Conservation (phyloP, 2,113 vertebrate species). For the Vicugna pacos region DNA sequence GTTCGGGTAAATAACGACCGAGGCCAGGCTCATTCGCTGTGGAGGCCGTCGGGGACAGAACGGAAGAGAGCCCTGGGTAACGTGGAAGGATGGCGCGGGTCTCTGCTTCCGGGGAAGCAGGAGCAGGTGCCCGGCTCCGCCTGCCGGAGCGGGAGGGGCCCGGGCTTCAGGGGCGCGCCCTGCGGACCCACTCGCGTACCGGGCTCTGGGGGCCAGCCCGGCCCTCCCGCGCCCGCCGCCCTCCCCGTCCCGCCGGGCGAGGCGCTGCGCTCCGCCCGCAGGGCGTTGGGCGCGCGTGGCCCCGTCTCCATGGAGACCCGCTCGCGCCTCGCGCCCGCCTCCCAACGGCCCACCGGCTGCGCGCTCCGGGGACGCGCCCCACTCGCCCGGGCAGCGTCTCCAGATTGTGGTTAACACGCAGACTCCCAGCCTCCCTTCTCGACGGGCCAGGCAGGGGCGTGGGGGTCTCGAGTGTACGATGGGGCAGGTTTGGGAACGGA, state of each 20-base stretch:
- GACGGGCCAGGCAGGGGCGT: not conserved
- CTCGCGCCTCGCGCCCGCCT: rapidly evolving
- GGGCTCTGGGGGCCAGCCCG: too few relatives aligned
- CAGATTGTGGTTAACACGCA: not conserved
- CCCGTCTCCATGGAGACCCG: not conserved
- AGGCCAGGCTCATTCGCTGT: not conserved
- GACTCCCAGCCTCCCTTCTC: not conserved
- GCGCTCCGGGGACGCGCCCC: not conserved
- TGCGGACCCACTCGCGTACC: not conserved
- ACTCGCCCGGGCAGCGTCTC: too few relatives aligned
- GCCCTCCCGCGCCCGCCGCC: not conserved
- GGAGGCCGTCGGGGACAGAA: not conserved
- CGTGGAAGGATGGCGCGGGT: too few relatives aligned
- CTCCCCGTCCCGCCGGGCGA: not conserved
- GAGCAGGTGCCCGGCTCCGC: too few relatives aligned
- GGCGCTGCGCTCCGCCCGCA: too few relatives aligned
- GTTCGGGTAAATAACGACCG: not conserved
- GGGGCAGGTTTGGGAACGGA: not conserved
- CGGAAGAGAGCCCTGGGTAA: not conserved
- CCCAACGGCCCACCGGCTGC: not conserved
- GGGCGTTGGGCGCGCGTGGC: not conserved
- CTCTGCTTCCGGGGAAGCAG: not conserved
- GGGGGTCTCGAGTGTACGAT: not conserved
- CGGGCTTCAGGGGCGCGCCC: not conserved
- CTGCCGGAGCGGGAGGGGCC: too few relatives aligned